These are phyloP conservation scores for Myiozetetes cayanensis DNA, from an alignment of 2,113 vertebrate species.

Conservation along the genomic window DNA sequence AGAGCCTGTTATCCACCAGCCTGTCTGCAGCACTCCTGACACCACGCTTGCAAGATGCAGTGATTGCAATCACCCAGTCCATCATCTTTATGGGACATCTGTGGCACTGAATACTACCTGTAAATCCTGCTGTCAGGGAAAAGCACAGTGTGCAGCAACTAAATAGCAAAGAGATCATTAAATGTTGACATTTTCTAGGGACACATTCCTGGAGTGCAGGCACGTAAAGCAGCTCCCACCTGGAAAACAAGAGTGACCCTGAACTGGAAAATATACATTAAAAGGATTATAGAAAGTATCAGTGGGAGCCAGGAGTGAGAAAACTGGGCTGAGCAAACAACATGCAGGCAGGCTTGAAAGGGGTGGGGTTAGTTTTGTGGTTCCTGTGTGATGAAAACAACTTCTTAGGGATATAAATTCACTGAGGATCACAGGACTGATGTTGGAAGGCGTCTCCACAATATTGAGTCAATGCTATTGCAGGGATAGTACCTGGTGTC, in stretches of 20 bases:
- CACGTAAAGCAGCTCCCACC: not conserved
- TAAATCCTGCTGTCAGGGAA: not conserved
- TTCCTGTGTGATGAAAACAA: not conserved
- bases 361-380: not conserved
- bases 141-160: not conserved
- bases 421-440: not conserved
- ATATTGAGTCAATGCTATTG: fast-evolving
- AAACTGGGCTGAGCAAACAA: not conserved
- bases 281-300: not conserved
- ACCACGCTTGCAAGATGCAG: not conserved
- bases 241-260: not conserved
- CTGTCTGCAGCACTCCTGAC: not conserved
- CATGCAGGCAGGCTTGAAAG: not conserved
- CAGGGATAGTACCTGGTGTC: not conserved
- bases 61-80: not conserved
- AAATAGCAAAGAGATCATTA: not conserved
- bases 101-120: not conserved
- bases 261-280: no score
- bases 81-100: not conserved
- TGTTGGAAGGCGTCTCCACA: not conserved
- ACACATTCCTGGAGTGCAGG: not conserved
- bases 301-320: not conserved
- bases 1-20: not conserved
- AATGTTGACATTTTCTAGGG: not conserved
- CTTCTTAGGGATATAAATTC: not conserved